These are phyloP conservation scores for Cybosia mesomella DNA, from an alignment of 2,888 invertebrate species.

Conservation along the genomic window DNA sequence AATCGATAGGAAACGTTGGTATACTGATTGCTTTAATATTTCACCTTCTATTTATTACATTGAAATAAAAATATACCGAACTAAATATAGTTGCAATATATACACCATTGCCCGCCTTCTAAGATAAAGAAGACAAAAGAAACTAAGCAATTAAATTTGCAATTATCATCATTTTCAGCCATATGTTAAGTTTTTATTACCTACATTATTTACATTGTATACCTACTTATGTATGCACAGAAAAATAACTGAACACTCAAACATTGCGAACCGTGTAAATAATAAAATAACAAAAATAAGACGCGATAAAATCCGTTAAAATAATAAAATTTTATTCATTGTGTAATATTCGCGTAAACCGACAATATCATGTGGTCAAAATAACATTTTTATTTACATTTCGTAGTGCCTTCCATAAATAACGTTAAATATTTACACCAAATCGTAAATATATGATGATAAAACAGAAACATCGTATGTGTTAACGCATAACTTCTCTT, in stretches of 20 bases:
- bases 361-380: not conserved
- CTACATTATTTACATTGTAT: no score
- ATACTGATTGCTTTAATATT: no score
- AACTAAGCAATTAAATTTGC: no score
- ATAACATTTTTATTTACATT: not conserved
- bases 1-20: no score
- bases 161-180: no score
- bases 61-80: no score
- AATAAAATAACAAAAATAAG: not conserved
- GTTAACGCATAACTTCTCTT: constrained; percentile 6
- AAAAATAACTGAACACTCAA: not conserved
- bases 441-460: not conserved
- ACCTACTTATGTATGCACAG: no score
- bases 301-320: not conserved
- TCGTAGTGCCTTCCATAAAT: not conserved
- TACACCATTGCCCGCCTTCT: not conserved
- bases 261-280: not conserved
- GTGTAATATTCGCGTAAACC: not conserved
- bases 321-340: not conserved
- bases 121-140: no score
- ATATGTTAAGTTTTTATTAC: no score
- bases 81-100: not conserved
- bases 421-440: constrained; percentile 1
- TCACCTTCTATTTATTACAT: no score
- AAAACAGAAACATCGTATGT: not conserved